phyloP scores from a whole-genome alignment of 2,888 invertebrate species.

The Microctonus aethiopoides region DNA sequence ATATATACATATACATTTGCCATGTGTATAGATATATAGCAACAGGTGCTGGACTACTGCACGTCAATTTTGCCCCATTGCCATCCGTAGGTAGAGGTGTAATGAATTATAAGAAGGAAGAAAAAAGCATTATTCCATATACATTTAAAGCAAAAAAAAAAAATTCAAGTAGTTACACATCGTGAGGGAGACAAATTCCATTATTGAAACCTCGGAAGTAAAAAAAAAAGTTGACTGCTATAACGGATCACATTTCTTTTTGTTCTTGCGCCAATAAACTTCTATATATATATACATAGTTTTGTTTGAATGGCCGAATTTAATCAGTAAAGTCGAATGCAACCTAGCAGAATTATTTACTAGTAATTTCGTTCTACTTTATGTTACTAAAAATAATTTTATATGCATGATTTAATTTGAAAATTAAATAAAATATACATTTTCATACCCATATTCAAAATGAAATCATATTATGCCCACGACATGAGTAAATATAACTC shows the following conservation, averaged over 20 bases:
- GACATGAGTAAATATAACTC: too few relatives aligned
- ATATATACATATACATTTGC: conserved; percentile 19
- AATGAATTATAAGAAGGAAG: not conserved
- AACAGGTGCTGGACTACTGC: conserved; percentile 10
- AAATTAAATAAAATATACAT: too few relatives aligned
- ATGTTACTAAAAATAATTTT: too few relatives aligned
- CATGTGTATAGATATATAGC: conserved; percentile 18
- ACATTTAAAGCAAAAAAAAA: not conserved
- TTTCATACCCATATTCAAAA: too few relatives aligned
- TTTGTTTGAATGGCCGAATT: too few relatives aligned
- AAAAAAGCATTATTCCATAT: not conserved
- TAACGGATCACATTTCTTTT: not conserved
- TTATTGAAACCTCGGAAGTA: not conserved
- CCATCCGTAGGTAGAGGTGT: not conserved
- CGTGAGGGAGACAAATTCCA: not conserved
- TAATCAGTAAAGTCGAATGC: too few relatives aligned
- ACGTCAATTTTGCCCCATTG: not conserved
- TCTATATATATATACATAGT: not conserved
- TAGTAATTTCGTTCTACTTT: too few relatives aligned
- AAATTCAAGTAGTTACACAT: not conserved
- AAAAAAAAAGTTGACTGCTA: not conserved
- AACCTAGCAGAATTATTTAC: too few relatives aligned
- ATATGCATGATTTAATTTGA: too few relatives aligned
- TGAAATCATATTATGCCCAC: too few relatives aligned
- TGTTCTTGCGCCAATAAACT: not conserved